Evolutionary conservation across 1,140 invertebrate species (phyloP).

Genomic region (Ceratoteleas bidentatus): DNA sequence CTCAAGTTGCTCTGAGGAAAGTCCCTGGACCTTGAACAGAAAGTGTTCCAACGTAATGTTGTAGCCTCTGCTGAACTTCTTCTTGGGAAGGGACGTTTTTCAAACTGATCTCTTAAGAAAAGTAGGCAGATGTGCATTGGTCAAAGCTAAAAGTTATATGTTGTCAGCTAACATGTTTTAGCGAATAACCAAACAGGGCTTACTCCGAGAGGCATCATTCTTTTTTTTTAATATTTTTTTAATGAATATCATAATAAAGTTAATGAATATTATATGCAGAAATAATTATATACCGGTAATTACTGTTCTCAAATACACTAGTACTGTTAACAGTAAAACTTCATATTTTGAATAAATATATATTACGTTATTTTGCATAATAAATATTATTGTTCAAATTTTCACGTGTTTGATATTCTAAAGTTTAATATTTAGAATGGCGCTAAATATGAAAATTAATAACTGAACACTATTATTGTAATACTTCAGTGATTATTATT

Average conservation of each 20-base stretch:
- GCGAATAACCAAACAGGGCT: conserved; percentile 69
- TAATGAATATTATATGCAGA: too few species aligned
- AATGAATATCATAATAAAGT: conserved; percentile 5
- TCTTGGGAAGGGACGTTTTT: conserved; percentile 56
- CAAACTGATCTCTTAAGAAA: conserved; percentile 57
- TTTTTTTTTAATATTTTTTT: conserved; percentile 44
- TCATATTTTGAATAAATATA: too few species aligned
- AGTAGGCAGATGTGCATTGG: conserved; percentile 65
- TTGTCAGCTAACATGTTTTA: conserved; percentile 27
- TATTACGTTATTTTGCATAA: too few species aligned
- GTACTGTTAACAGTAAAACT: too few species aligned
- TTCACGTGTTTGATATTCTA: too few species aligned
- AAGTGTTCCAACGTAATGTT: conserved; percentile 69
- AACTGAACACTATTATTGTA: too few species aligned
- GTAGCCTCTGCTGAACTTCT: conserved; percentile 63
- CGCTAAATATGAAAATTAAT: too few species aligned
- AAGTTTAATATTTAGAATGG: too few species aligned
- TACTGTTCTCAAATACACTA: too few species aligned
- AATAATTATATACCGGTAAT: too few species aligned
- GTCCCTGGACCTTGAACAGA: conserved; percentile 72
- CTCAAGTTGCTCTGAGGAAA: conserved; percentile 70
- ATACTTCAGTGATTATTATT: too few species aligned
- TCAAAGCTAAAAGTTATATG: conserved; percentile 69
- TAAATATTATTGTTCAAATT: too few species aligned
- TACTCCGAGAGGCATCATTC: conserved; percentile 62